These are phyloP conservation scores for Bubalus kerabau DNA, from an alignment of 2,113 vertebrate genomes.

Conservation along the genomic window DNA sequence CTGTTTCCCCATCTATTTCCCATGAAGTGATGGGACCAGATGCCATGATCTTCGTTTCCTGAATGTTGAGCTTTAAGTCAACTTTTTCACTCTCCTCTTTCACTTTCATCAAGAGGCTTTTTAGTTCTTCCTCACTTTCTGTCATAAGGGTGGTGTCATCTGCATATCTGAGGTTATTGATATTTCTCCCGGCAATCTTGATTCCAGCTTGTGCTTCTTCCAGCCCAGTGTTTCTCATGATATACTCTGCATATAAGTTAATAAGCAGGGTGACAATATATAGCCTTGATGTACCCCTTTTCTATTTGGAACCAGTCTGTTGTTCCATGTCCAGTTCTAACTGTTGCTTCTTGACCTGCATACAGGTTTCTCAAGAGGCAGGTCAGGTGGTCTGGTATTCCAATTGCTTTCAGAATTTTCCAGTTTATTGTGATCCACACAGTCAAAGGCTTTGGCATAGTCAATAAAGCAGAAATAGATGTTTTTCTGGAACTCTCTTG, in stretches of 20 bases:
- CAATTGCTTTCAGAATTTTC: background rate
- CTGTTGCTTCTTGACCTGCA: background rate
- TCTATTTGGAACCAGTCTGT: background rate
- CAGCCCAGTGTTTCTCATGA: background rate
- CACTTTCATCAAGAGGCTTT: background rate
- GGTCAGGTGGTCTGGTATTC: background rate
- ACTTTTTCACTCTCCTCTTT: background rate
- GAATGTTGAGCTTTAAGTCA: background rate
- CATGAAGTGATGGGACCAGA: too few species aligned
- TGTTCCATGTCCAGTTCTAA: background rate
- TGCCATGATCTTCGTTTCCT: too few species aligned
- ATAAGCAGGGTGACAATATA: background rate
- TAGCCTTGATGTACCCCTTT: background rate
- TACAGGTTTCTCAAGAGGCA: background rate
- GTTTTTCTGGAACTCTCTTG: background rate
- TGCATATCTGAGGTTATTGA: background rate
- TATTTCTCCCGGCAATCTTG: background rate
- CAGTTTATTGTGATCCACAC: background rate
- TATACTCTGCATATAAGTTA: background rate
- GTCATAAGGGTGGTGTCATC: background rate
- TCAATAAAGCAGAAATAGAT: background rate
- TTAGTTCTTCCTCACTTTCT: background rate
- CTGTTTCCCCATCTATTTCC: too few species aligned
- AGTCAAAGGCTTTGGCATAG: background rate
- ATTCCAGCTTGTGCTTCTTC: background rate